phyloP scores from a whole-genome alignment of 2,113 vertebrate genomes.

The Neotoma lepida region DNA sequence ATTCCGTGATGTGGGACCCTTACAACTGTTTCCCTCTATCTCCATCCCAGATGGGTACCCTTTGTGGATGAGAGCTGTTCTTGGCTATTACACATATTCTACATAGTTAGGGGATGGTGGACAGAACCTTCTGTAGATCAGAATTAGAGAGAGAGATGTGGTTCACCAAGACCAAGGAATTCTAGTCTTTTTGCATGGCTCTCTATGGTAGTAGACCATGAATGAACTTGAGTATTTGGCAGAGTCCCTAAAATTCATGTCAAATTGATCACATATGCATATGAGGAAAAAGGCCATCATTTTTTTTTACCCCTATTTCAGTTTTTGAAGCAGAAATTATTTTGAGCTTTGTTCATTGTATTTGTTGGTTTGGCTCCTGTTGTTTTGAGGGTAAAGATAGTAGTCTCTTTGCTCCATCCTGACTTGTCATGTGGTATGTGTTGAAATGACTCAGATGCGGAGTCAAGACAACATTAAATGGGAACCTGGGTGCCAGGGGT shows the following conservation, averaged over 20 bases:
- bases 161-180: neutral
- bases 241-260: neutral
- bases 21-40: neutral
- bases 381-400: neutral
- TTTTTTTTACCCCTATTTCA: neutral
- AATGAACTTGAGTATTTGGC: neutral
- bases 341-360: neutral
- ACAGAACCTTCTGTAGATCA: neutral
- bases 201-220: neutral
- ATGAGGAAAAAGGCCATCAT: neutral
- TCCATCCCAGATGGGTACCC: neutral
- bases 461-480: neutral
- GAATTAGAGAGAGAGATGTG: neutral
- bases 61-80: neutral
- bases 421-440: neutral
- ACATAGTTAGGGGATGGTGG: neutral
- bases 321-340: neutral
- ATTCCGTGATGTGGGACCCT: neutral
- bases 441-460: neutral
- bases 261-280: neutral
- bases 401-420: neutral
- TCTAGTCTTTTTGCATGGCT: neutral
- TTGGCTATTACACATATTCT: neutral
- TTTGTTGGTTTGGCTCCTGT: neutral
- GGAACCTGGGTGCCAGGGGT: neutral